phyloP scores from a whole-genome alignment of 92 coral and sea anemone species.

The Palythoa caribaeorum region DNA sequence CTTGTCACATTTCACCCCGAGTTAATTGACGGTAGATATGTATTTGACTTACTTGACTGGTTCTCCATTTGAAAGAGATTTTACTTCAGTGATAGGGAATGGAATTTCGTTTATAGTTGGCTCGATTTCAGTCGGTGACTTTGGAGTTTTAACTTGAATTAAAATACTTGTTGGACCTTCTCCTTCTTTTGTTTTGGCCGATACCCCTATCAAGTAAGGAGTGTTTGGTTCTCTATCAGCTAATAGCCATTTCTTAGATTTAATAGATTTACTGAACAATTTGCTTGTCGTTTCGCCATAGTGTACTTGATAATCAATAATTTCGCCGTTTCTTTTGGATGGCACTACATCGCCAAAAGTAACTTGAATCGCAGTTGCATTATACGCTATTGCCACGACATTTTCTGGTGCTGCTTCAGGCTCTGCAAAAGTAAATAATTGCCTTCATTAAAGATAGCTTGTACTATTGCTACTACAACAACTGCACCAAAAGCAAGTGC shows the following conservation, averaged over 20 bases:
- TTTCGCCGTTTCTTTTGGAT: neutral
- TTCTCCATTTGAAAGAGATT: neutral
- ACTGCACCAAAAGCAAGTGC: too few relatives aligned
- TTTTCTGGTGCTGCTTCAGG: neutral
- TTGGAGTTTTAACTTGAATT: neutral
- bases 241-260: neutral
- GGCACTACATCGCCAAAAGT: neutral
- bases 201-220: neutral
- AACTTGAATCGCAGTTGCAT: neutral
- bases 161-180: neutral
- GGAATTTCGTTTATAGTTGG: neutral
- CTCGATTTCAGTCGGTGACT: neutral
- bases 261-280: neutral
- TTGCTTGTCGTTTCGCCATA: neutral
- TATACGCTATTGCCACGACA: neutral
- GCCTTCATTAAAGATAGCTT: too few relatives aligned
- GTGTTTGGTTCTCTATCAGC: neutral
- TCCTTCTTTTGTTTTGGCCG: neutral
- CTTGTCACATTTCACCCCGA: neutral
- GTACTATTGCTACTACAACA: too few relatives aligned
- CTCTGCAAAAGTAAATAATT: neutral
- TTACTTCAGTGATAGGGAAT: neutral
- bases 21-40: neutral
- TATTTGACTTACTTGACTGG: neutral
- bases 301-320: neutral